Conservation (phyloP, 1,140 invertebrate genomes). For the Heliconius himera region DNA sequence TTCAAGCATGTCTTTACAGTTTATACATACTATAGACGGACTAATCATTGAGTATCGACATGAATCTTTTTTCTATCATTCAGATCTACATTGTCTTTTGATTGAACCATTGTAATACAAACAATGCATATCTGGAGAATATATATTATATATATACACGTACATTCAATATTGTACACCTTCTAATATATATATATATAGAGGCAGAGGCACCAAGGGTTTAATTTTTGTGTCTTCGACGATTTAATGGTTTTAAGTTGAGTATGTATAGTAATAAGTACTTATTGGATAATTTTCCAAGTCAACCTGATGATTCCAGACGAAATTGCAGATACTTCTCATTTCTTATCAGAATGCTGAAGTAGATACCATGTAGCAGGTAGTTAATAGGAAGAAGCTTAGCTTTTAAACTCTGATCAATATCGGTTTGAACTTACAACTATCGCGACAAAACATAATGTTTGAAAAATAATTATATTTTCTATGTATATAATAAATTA, state of each 20-base stretch:
- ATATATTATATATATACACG: not conserved
- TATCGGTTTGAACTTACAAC: no score
- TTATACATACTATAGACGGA: not conserved
- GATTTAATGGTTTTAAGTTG: constrained; percentile 46
- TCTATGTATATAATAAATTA: not conserved
- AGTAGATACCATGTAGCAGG: no score
- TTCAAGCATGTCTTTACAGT: no score
- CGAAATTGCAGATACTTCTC: not conserved
- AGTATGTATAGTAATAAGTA: constrained; percentile 27
- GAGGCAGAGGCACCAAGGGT: not conserved
- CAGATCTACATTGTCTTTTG: not conserved
- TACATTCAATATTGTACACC: not conserved
- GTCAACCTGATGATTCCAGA: constrained; percentile 40
- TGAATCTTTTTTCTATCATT: not conserved
- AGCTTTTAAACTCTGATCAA: no score
- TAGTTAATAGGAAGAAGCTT: no score
- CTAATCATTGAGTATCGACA: not conserved
- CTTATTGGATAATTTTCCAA: constrained; percentile 46
- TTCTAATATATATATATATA: not conserved
- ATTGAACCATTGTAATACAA: constrained; percentile 2
- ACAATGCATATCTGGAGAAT: not conserved
- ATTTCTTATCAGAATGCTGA: no score
- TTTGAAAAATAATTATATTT: no score
- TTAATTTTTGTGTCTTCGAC: constrained; percentile 48
- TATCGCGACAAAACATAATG: no score